These are phyloP conservation scores for Physella acuta DNA, from an alignment of 1,140 invertebrate genomes.

Conservation along the genomic window DNA sequence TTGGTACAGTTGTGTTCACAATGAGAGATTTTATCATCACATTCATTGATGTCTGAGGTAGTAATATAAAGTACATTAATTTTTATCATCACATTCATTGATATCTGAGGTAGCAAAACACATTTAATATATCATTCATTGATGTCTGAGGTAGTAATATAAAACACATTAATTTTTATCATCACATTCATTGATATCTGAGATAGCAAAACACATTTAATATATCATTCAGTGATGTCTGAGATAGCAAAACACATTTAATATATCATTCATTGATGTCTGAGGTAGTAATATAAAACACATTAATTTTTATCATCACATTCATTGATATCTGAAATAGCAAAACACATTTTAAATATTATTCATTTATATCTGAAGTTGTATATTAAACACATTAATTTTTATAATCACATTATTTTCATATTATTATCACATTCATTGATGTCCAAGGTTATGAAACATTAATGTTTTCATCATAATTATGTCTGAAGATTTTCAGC, in stretches of 20 bases:
- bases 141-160: not conserved
- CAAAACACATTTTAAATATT: not conserved
- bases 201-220: not conserved
- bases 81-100: conserved; percentile 4
- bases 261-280: too few relatives aligned
- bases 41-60: conserved; percentile 12
- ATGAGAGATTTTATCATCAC: not conserved
- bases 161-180: not conserved
- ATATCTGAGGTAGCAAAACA: too few relatives aligned
- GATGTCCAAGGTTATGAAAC: too few relatives aligned
- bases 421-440: conserved; percentile 6
- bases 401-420: not conserved
- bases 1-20: not conserved
- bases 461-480: too few relatives aligned
- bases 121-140: too few relatives aligned
- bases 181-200: conserved; percentile 10
- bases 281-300: not conserved
- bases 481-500: too few relatives aligned
- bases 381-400: not conserved
- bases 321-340: conserved; percentile 10
- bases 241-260: too few relatives aligned
- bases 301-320: not conserved
- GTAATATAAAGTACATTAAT: not conserved
- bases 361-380: too few relatives aligned
- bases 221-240: conserved; percentile 2